Percentiles rank a stretch among this genome's conserved stretches.
Evolutionary conservation across 1,140 invertebrate genomes (phyloP).

Genomic region (Octopus bimaculoides): DNA sequence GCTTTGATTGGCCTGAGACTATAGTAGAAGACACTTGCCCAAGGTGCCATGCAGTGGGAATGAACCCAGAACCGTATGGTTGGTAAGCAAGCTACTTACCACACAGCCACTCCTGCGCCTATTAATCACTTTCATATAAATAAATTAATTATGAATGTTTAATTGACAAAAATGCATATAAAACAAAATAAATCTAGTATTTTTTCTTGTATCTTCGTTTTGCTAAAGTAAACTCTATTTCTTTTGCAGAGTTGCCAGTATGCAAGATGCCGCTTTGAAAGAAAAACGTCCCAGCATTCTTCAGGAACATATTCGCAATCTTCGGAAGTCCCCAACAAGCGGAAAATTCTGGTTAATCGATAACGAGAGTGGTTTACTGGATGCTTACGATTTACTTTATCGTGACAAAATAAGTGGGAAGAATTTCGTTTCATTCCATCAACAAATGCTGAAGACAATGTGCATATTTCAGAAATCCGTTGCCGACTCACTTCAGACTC

Average conservation of each 20-base stretch:
- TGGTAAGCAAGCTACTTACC: too few species aligned
- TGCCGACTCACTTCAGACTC: slow-evolving; percentile 37
- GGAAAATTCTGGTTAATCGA: slow-evolving; percentile 57
- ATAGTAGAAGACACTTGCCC: too few species aligned
- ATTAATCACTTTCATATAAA: too few species aligned
- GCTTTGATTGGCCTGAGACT: too few species aligned
- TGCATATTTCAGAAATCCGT: slow-evolving; percentile 54
- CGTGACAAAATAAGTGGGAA: slow-evolving; percentile 21
- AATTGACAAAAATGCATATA: too few species aligned
- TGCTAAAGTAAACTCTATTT: neutral
- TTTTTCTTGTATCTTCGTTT: too few species aligned
- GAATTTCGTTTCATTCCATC: slow-evolving; percentile 53
- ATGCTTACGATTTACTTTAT: slow-evolving; percentile 55
- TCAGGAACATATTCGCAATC: slow-evolving; percentile 55
- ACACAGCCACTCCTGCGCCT: too few species aligned
- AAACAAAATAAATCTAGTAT: too few species aligned
- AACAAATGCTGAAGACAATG: slow-evolving; percentile 49
- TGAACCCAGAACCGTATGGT: too few species aligned
- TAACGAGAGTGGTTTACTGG: slow-evolving; percentile 58
- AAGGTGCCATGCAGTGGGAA: too few species aligned
- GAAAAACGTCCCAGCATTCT: slow-evolving; percentile 51
- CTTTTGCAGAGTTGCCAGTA: slow-evolving; percentile 54
- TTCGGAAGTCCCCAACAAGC: slow-evolving; percentile 44
- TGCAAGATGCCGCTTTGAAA: slow-evolving; percentile 57
- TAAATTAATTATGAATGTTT: too few species aligned